Conservation (phyloP, 2,113 vertebrate genomes). For the human (Homo sapiens) region GRCh38 chr2:1583501-1584000, state of each 20-base stretch:
- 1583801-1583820: neutral
- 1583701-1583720: neutral
- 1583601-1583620: neutral
- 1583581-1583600: neutral
- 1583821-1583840: neutral
- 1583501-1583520: neutral
- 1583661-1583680: neutral
- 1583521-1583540: neutral
- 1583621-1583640: neutral
- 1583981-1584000: neutral
- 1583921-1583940: neutral
- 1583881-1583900: neutral
- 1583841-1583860: too few species aligned
- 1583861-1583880: neutral
- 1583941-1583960: neutral
- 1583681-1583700: neutral
- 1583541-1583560: neutral
- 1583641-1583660: neutral
- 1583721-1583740: neutral
- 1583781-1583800: neutral
- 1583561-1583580: neutral
- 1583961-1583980: neutral
- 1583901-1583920: neutral
- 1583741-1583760: neutral
- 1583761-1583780: too few species aligned